Percentiles rank a stretch among this genome's conserved stretches.
phyloP scores from a whole-genome alignment of 2,888 invertebrate species.

The Pseudolycoriella hygida region DNA sequence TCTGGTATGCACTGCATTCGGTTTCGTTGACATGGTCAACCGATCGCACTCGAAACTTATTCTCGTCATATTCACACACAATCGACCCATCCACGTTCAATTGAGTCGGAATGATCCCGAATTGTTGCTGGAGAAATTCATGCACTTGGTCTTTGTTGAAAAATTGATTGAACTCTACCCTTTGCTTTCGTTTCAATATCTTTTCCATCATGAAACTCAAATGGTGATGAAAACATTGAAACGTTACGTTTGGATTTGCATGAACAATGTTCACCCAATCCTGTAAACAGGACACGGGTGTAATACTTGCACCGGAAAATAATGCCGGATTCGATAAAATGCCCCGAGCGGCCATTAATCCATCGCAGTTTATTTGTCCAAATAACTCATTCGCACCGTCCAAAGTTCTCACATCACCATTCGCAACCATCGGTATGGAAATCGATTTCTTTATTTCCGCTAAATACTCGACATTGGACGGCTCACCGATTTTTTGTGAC shows the following conservation, averaged over 20 bases:
- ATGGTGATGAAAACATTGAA: conserved; percentile 87
- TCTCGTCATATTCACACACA: not conserved
- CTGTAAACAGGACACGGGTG: conserved; percentile 60
- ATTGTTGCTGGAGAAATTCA: conserved; percentile 45
- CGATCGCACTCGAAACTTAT: not conserved
- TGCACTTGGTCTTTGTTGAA: conserved; percentile 49
- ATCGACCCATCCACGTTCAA: not conserved
- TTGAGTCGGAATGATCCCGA: conserved; percentile 27
- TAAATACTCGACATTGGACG: conserved; percentile 52
- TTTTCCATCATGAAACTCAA: conserved; percentile 90
- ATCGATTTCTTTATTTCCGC: conserved; percentile 50
- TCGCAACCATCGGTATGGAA: conserved; percentile 74
- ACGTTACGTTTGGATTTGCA: conserved; percentile 43
- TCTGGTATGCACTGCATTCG: too few species aligned
- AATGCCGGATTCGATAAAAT: conserved; percentile 81
- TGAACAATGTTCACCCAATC: conserved; percentile 63
- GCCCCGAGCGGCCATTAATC: conserved; percentile 86
- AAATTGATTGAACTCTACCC: conserved; percentile 61
- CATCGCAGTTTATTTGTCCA: conserved; percentile 49
- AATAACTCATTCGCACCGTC: conserved; percentile 52
- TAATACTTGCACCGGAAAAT: conserved; percentile 52
- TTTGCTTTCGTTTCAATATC: conserved; percentile 50
- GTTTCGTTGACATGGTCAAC: not conserved
- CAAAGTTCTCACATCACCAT: conserved; percentile 70
- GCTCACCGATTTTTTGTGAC: conserved; percentile 55